Percentiles rank a stretch among this genome's conserved stretches.
phyloP scores from a whole-genome alignment of 2,113 vertebrate genomes.

The Pontoporia blainvillei region DNA sequence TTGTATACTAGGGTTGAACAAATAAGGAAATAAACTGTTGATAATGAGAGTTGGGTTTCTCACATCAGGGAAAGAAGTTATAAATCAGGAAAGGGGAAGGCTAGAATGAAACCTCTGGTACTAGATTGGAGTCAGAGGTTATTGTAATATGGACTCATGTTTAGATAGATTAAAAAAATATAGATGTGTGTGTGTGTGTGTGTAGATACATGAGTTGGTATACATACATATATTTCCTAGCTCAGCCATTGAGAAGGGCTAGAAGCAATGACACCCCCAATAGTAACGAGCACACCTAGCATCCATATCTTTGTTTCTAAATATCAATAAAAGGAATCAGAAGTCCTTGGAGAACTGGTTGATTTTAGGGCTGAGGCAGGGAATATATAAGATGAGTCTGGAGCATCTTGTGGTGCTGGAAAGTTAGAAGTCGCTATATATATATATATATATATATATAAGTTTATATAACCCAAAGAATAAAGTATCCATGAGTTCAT shows the following conservation, averaged over 20 bases:
- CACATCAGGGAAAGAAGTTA: conserved; percentile 9
- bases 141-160: neutral
- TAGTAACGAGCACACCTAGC: neutral
- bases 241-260: neutral
- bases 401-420: neutral
- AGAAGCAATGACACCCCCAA: neutral
- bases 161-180: neutral
- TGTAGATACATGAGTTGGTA: neutral
- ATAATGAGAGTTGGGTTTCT: conserved; percentile 27
- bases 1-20: neutral
- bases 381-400: neutral
- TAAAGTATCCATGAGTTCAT: neutral
- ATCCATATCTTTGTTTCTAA: neutral
- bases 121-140: neutral
- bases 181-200: neutral
- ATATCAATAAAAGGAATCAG: conserved; percentile 8
- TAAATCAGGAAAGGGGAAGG: neutral
- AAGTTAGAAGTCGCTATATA: neutral
- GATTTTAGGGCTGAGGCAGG: neutral
- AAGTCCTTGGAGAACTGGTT: neutral
- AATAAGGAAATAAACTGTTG: conserved; percentile 3
- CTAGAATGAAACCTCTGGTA: neutral
- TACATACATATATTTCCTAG: neutral
- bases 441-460: neutral
- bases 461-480: neutral